Evolutionary conservation across 2,113 vertebrate species (phyloP).

Genomic region (Gymnocephalus cernua): DNA sequence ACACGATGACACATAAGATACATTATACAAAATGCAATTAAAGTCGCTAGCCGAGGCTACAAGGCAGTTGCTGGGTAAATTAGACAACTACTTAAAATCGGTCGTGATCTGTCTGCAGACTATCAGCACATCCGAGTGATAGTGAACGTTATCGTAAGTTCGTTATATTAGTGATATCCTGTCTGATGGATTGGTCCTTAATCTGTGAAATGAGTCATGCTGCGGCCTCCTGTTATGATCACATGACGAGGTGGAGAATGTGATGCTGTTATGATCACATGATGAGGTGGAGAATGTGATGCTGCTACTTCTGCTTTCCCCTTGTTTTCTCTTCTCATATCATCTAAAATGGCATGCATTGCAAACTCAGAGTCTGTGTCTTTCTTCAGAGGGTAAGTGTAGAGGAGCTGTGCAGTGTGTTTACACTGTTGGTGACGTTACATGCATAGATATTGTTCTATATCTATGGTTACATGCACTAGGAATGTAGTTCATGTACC

Average conservation of each 20-base stretch:
- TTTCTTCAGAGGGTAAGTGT: conserved; percentile 47
- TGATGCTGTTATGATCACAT: conserved; percentile 69
- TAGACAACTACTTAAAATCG: not conserved
- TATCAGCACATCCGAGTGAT: too few species aligned
- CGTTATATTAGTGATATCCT: not conserved
- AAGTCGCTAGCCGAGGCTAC: not conserved
- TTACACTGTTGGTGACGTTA: not conserved
- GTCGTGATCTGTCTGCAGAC: not conserved
- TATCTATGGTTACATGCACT: too few species aligned
- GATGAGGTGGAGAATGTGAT: conserved; percentile 46
- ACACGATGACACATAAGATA: not conserved
- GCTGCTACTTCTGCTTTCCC: conserved; percentile 41
- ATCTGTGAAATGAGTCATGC: conserved; percentile 20
- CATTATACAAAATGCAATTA: not conserved
- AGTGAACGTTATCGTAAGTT: not conserved
- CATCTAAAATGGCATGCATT: conserved; percentile 33
- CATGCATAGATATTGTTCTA: too few species aligned
- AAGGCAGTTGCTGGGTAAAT: not conserved
- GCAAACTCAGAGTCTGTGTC: conserved; percentile 26
- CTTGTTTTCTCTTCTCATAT: not conserved
- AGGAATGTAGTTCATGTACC: too few species aligned
- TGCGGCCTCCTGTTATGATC: conserved; percentile 66
- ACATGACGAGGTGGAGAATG: conserved; percentile 62
- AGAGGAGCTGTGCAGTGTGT: not conserved
- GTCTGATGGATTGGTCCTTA: not conserved